Evolutionary conservation across 92 coral and sea anemone genomes (phyloP).

Genomic region (Chrysogorgia sp.): DNA sequence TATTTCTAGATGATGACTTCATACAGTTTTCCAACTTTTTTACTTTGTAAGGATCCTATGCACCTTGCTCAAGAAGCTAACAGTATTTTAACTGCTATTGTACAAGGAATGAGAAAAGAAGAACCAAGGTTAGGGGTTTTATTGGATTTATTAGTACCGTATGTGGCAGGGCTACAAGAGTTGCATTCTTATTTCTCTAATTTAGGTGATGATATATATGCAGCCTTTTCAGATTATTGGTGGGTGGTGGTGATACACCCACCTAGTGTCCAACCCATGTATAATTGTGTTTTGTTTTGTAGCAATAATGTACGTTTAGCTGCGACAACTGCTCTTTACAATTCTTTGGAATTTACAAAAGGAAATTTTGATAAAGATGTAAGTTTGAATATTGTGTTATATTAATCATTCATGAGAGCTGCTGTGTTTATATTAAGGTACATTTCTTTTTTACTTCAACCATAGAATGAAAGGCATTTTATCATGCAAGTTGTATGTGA

Average conservation of each 20-base stretch:
- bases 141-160: not conserved
- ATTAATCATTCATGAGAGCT: not conserved
- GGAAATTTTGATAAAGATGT: conserved; percentile 93
- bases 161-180: not conserved
- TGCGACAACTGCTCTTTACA: conserved; percentile 91
- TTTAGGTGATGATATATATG: too few species aligned
- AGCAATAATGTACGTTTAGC: conserved; percentile 80
- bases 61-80: conserved; percentile 78
- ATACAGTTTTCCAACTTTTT: too few species aligned
- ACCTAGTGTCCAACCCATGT: too few species aligned
- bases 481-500: conserved; percentile 97
- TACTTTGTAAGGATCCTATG: conserved; percentile 75
- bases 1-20: too few species aligned
- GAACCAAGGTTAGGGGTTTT: conserved; percentile 81
- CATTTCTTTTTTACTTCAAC: not conserved
- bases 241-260: too few species aligned
- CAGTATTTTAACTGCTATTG: conserved; percentile 83
- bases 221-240: too few species aligned
- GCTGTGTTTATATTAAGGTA: not conserved
- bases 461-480: conserved; percentile 72
- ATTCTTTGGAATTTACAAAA: conserved; percentile 94
- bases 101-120: conserved; percentile 90
- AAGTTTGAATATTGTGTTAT: conserved; percentile 18
- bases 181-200: too few species aligned
- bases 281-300: not conserved